A percentile compares a stretch with the other conserved stretches of the same genome.
Conservation (phyloP, 2,113 vertebrate species). For the Gymnocephalus cernua region DNA sequence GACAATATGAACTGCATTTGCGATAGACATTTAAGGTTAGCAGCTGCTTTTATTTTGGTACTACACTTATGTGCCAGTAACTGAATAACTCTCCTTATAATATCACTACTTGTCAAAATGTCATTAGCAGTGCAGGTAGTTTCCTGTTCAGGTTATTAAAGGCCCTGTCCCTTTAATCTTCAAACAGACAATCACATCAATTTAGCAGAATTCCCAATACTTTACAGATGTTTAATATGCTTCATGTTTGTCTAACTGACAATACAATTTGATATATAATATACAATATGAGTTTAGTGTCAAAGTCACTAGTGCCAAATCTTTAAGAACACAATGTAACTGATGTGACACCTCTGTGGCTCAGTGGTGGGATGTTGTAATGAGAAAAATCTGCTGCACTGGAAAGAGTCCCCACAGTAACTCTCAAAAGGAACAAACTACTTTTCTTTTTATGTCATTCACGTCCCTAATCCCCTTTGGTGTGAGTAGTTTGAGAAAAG, state of each 20-base stretch:
- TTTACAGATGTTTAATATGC: background rate
- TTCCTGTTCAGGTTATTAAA: background rate
- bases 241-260: background rate
- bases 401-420: slow-evolving; percentile 22
- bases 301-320: background rate
- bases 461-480: background rate
- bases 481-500: background rate
- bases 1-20: background rate
- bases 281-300: background rate
- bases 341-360: slow-evolving; percentile 22
- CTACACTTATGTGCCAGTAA: background rate
- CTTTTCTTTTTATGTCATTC: background rate
- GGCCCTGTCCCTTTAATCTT: background rate
- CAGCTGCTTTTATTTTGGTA: background rate
- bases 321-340: slow-evolving; percentile 8
- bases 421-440: slow-evolving; percentile 4
- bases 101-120: background rate
- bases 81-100: background rate
- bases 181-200: background rate
- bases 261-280: background rate
- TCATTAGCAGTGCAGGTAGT: background rate
- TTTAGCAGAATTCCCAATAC: background rate
- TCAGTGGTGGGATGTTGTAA: slow-evolving; percentile 12
- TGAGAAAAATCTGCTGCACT: slow-evolving; percentile 42
- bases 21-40: background rate